Conservation (phyloP, 1,140 invertebrate genomes). For the Gonioctena quinquepunctata region DNA sequence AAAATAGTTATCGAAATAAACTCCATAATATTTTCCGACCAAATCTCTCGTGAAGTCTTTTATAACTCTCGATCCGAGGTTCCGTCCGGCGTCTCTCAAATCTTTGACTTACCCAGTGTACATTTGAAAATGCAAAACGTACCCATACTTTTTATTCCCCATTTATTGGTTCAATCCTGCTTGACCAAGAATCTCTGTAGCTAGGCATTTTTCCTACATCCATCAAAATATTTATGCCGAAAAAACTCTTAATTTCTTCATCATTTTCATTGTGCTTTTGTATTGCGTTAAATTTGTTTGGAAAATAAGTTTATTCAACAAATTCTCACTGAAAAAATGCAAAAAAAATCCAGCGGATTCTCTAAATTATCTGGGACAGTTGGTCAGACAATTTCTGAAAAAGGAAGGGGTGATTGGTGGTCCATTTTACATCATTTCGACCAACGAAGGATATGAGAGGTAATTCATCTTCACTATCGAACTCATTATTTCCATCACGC, state of each 20-base stretch:
- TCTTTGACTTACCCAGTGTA: slow-evolving; percentile 53
- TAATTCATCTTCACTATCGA: background rate
- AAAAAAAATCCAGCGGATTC: background rate
- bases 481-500: background rate
- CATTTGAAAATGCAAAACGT: slow-evolving; percentile 55
- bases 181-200: slow-evolving; percentile 5
- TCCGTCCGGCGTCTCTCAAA: slow-evolving; percentile 47
- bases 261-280: background rate
- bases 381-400: background rate
- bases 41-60: slow-evolving; percentile 40
- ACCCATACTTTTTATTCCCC: slow-evolving; percentile 54
- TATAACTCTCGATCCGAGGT: slow-evolving; percentile 42
- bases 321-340: background rate
- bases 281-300: background rate
- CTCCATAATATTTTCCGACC: slow-evolving; percentile 41
- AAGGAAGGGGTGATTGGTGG: background rate
- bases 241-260: slow-evolving; percentile 7
- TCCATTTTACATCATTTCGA: background rate
- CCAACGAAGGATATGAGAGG: background rate
- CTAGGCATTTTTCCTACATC: slow-evolving; percentile 9
- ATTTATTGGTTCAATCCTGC: slow-evolving; percentile 50
- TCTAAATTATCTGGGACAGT: background rate
- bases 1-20: slow-evolving; percentile 51
- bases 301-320: background rate
- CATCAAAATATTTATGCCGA: slow-evolving; percentile 19